Percentiles rank a stretch among this genome's conserved stretches.
These are phyloP conservation scores for Hylaeus volcanicus DNA, from an alignment of 1,140 invertebrate species.

Conservation along the genomic window DNA sequence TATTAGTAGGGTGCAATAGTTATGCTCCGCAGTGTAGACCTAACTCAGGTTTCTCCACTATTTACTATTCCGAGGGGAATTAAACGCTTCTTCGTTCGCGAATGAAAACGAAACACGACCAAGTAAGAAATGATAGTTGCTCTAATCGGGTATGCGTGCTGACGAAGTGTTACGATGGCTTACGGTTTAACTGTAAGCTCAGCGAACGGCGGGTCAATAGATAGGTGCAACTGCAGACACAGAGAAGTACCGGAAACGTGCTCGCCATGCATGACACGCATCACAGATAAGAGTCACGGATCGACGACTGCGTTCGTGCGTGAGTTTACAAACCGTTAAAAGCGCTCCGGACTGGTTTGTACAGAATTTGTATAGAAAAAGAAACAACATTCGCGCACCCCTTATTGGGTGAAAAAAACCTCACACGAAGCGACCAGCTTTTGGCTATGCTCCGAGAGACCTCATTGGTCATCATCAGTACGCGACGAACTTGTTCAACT, in stretches of 20 bases:
- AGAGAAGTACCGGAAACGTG: conserved; percentile 64
- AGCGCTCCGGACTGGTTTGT: conserved; percentile 22
- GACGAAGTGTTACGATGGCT: conserved; percentile 19
- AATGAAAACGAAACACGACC: too few relatives aligned
- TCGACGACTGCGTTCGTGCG: conserved; percentile 47
- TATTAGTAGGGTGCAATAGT: too few relatives aligned
- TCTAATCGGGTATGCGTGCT: background rate
- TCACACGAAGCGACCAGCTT: background rate
- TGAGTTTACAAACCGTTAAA: conserved; percentile 60
- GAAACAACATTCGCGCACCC: background rate
- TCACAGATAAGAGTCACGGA: conserved; percentile 55
- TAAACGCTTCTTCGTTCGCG: too few relatives aligned
- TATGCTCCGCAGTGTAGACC: too few relatives aligned
- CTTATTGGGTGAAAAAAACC: background rate
- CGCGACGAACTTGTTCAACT: too few relatives aligned
- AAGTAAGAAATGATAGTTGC: background rate
- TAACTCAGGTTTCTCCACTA: background rate
- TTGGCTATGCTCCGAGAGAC: background rate
- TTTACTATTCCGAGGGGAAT: background rate
- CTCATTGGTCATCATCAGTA: background rate
- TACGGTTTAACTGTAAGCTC: conserved; percentile 33
- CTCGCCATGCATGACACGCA: conserved; percentile 63
- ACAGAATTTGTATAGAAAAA: background rate
- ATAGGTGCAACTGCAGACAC: conserved; percentile 56
- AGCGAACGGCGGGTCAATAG: conserved; percentile 53